Evolutionary conservation across 1,140 invertebrate species (phyloP).

Genomic region (Macrosteles quadrilineatus): DNA sequence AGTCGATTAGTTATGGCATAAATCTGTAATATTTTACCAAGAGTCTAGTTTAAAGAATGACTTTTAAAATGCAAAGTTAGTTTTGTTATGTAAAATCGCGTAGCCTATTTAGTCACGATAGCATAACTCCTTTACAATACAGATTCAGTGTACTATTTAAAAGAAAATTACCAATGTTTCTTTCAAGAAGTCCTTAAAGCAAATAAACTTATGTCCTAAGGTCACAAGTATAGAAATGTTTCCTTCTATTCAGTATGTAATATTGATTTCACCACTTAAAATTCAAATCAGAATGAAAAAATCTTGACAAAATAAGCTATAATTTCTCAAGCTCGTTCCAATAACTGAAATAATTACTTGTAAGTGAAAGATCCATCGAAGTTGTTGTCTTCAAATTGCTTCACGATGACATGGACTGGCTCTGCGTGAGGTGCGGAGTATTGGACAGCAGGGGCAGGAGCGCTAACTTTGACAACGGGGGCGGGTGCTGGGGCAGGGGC

Average conservation of each 20-base stretch:
- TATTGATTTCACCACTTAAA: background rate
- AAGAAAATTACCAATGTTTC: no score
- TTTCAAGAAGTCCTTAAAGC: no score
- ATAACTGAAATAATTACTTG: conserved; percentile 41
- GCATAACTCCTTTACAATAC: no score
- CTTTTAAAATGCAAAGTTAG: no score
- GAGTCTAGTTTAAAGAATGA: no score
- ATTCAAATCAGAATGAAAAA: background rate
- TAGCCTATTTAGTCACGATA: no score
- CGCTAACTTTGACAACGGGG: background rate
- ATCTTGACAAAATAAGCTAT: background rate
- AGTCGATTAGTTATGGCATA: no score
- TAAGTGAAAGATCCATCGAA: conserved; percentile 50
- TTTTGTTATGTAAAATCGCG: no score
- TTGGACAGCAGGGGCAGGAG: background rate
- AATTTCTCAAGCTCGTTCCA: background rate
- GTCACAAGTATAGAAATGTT: background rate
- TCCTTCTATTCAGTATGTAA: background rate
- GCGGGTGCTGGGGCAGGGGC: conserved; percentile 3
- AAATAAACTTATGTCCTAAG: no score
- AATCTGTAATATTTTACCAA: no score
- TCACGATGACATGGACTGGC: conserved; percentile 50
- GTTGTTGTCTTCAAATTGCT: conserved; percentile 52
- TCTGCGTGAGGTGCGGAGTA: background rate
- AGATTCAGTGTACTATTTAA: no score